Evolutionary conservation across 2,113 vertebrate genomes (phyloP).

Genomic region (Pseudonaja textilis): DNA sequence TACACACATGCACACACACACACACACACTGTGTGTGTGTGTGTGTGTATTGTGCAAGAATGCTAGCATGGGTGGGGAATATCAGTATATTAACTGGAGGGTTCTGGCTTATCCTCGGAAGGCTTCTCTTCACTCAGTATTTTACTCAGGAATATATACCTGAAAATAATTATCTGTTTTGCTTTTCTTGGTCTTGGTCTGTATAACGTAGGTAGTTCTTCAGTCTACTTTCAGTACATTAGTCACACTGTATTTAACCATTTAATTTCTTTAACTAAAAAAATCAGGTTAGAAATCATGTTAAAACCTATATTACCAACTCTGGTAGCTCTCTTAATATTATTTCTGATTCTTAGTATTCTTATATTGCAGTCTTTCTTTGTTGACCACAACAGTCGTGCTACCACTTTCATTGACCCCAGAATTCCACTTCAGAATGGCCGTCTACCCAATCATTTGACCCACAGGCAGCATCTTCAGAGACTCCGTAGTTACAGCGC

Average conservation of each 20-base stretch:
- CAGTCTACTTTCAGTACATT: neutral
- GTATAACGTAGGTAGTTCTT: neutral
- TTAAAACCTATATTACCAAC: neutral
- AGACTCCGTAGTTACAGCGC: slow-evolving; percentile 96
- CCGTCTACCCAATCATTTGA: slow-evolving; percentile 87
- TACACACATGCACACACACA: no score
- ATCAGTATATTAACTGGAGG: neutral
- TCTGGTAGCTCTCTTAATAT: neutral
- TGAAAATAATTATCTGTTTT: neutral
- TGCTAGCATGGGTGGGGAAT: neutral
- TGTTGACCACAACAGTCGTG: slow-evolving; percentile 97
- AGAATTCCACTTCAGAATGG: slow-evolving; percentile 94
- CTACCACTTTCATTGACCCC: slow-evolving; percentile 97
- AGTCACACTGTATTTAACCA: neutral
- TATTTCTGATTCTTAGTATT: neutral
- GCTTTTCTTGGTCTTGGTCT: neutral
- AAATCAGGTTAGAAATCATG: neutral
- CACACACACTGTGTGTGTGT: no score
- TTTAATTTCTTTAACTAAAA: neutral
- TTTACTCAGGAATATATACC: neutral
- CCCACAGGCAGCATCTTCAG: slow-evolving; percentile 94
- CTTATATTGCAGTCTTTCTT: slow-evolving; percentile 87
- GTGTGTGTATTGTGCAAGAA: neutral
- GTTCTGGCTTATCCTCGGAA: neutral
- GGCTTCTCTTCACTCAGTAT: neutral